phyloP scores from a whole-genome alignment of 2,888 invertebrate species.

The Dendrolimus houi region DNA sequence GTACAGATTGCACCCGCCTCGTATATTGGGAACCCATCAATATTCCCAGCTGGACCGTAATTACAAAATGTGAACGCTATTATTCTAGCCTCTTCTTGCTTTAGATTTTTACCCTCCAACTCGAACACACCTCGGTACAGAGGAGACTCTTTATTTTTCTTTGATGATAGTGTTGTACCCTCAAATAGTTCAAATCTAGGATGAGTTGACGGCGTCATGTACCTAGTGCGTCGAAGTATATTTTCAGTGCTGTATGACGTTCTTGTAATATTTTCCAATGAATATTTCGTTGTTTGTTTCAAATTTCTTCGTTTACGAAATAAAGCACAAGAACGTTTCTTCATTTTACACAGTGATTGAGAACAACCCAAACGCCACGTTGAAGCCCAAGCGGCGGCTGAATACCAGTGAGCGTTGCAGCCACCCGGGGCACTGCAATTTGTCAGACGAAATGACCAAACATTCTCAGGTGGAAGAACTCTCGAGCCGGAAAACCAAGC shows the following conservation, averaged over 20 bases:
- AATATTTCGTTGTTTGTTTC: slow-evolving; percentile 3
- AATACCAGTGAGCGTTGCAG: slow-evolving; percentile 63
- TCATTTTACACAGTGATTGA: slow-evolving; percentile 56
- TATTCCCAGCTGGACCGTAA: slow-evolving; percentile 66
- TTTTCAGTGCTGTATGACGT: slow-evolving; percentile 28
- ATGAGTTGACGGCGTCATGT: slow-evolving; percentile 29
- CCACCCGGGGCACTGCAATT: slow-evolving; percentile 62
- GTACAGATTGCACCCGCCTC: slow-evolving; percentile 49
- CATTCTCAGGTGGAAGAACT: slow-evolving; percentile 46
- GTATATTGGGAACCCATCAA: slow-evolving; percentile 64
- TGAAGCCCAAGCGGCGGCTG: slow-evolving; percentile 63
- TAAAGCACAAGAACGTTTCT: slow-evolving; percentile 43
- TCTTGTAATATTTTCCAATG: slow-evolving; percentile 13
- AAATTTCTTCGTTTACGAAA: slow-evolving; percentile 40
- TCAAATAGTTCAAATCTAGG: slow-evolving; percentile 36
- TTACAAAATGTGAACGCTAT: slow-evolving; percentile 64
- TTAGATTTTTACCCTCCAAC: slow-evolving; percentile 15
- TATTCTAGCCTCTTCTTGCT: slow-evolving; percentile 39
- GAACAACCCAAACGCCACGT: slow-evolving; percentile 66
- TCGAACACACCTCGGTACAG: slow-evolving; percentile 42
- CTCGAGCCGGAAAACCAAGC: slow-evolving; percentile 66
- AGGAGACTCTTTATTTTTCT: slow-evolving; percentile 33
- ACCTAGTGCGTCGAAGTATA: slow-evolving; percentile 45
- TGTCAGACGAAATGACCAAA: slow-evolving; percentile 50
- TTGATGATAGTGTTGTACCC: slow-evolving; percentile 14